Evolutionary conservation across 2,888 invertebrate genomes (phyloP), one percentile per base, ranked within the genome.

Genomic region (Heteropelma amictum): DNA sequence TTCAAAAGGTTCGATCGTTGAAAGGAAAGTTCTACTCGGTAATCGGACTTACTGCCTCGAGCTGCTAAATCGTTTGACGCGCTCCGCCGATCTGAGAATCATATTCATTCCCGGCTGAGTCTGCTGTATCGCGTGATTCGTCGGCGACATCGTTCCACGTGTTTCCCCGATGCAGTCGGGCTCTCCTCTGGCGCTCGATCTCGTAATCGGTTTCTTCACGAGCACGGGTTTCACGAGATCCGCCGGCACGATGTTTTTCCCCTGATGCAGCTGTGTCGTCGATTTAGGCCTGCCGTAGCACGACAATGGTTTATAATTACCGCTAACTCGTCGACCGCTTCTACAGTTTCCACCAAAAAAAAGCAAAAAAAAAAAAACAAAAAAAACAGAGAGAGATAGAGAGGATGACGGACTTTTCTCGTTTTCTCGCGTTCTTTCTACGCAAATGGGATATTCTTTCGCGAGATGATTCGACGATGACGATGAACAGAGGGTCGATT

Each of bases 41-140:
- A n/a, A 35, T 77, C 65, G 78, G 69, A 88, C 89, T 88, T 88
- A 89, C 89, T 87, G 87, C 80, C 86, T 86, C 72, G 86, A 80
- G 77, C 85, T 84, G 79, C 85, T 84, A 80, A 86, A 85, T 70
- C 87, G 86, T 72, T 80, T 84, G 80, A 85, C 82, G 72, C 87
- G 86, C 79, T 86, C 87, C 42, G 87, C 86, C 76, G 86, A 84
- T 82, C 88, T 82, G 77, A 86, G 83, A 45, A 87, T 85, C 85
- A 87, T 86, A 72, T 85, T 87, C 80, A 84, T 84, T 73, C 82
- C 83, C 71, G 84, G 80, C 56, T 84, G 85, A n/a, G 82, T 80
- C 72, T 84, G 83, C 51, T 82, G 68, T 65, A 80, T 76, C 53
- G 84, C 74, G 70, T 83, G 84, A 80, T 84, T 86, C 14, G 83